Conservation (phyloP, 92 coral and sea anemone species). For the Isaurus tuberculatus region DNA sequence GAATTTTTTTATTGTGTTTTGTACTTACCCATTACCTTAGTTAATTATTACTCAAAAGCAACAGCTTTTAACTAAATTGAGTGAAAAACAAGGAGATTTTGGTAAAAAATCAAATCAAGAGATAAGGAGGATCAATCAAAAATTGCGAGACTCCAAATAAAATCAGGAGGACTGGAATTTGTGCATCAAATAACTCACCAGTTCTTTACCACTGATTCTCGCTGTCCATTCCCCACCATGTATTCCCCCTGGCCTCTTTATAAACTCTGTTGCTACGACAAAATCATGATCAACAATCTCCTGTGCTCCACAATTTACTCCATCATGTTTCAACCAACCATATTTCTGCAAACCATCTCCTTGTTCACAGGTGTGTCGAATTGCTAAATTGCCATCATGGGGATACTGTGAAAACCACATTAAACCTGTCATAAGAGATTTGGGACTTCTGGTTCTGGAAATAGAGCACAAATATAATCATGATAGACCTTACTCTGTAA, state of each 20-base stretch:
- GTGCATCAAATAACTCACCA: conserved; percentile 62
- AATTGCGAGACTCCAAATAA: too few species aligned
- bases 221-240: conserved; percentile 99
- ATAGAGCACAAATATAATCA: background rate
- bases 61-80: too few species aligned
- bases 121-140: too few species aligned
- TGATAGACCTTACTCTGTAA: too few species aligned
- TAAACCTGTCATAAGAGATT: conserved; percentile 92
- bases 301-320: conserved; percentile 89
- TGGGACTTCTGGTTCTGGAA: conserved; percentile 85
- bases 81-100: too few species aligned
- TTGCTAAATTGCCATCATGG: conserved; percentile 83
- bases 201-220: conserved; percentile 80
- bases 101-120: too few species aligned
- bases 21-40: too few species aligned
- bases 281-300: conserved; percentile 90
- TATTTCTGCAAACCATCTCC: conserved; percentile 84
- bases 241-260: conserved; percentile 81
- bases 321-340: conserved; percentile 99
- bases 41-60: too few species aligned
- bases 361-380: conserved; percentile 97
- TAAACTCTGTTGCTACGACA: conserved; percentile 86
- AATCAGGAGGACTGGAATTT: too few species aligned
- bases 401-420: conserved; percentile 96
- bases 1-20: too few species aligned